Conservation (phyloP, 1,140 invertebrate species). For the Xylocopa sonorina region DNA sequence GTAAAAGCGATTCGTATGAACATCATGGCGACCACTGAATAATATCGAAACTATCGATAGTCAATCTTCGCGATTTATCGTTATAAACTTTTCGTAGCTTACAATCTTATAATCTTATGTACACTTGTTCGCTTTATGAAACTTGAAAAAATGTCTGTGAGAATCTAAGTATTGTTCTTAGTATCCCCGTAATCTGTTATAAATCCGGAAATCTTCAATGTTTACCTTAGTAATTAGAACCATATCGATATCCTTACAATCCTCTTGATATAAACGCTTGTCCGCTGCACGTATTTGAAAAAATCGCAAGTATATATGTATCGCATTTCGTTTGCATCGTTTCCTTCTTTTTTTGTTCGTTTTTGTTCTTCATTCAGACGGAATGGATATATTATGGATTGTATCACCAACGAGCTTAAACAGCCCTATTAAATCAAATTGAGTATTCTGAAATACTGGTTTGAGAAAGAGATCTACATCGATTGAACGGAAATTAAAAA, state of each 20-base stretch:
- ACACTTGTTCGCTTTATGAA: slow-evolving; percentile 59
- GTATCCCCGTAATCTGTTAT: slow-evolving; percentile 7
- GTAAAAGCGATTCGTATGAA: slow-evolving; percentile 26
- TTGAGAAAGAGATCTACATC: slow-evolving; percentile 33
- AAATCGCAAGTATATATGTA: slow-evolving; percentile 47
- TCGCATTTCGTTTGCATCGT: slow-evolving; percentile 42
- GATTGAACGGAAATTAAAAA: slow-evolving; percentile 32
- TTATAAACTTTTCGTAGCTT: slow-evolving; percentile 51
- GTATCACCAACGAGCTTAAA: slow-evolving; percentile 50
- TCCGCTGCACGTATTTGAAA: slow-evolving; percentile 14
- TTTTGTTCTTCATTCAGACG: slow-evolving; percentile 59
- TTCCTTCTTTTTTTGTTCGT: slow-evolving; percentile 8
- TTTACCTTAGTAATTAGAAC: slow-evolving; percentile 48
- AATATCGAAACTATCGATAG: slow-evolving; percentile 42
- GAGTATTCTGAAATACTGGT: slow-evolving; percentile 38
- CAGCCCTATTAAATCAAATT: slow-evolving; percentile 26
- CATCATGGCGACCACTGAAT: slow-evolving; percentile 28
- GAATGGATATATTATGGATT: slow-evolving; percentile 63
- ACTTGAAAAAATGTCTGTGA: slow-evolving; percentile 41
- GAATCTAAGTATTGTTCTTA: slow-evolving; percentile 54
- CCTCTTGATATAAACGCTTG: slow-evolving; percentile 4
- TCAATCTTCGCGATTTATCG: slow-evolving; percentile 34
- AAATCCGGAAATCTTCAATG: slow-evolving; percentile 4
- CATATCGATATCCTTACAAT: slow-evolving; percentile 39
- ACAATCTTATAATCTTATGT: slow-evolving; percentile 63